Evolutionary conservation across 2,113 vertebrate species (phyloP).

Genomic region (Oncorhynchus keta): DNA sequence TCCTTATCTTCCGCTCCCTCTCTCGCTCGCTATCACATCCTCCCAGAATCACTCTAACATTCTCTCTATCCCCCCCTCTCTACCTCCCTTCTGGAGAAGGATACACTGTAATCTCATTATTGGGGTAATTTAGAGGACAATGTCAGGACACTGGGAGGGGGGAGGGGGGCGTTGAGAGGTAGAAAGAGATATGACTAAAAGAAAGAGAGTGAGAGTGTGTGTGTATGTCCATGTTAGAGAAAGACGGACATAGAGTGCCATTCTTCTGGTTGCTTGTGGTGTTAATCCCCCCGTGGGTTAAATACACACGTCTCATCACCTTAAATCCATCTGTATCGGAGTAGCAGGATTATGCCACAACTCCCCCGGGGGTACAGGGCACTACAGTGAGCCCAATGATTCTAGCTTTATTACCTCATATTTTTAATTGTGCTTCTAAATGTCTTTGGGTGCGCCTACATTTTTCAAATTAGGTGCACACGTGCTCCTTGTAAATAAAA

Average conservation of each 20-base stretch:
- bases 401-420: no score
- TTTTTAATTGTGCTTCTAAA: no score
- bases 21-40: constrained; percentile 70
- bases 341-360: no score
- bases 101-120: constrained; percentile 81
- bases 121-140: constrained; percentile 81
- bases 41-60: constrained; percentile 67
- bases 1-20: constrained; percentile 72
- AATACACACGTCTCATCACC: background rate
- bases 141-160: constrained; percentile 59
- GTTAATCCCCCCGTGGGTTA: background rate
- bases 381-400: no score
- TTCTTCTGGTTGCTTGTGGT: no score
- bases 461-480: no score
- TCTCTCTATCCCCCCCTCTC: constrained; percentile 30
- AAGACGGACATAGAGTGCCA: background rate
- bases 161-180: constrained; percentile 30
- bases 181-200: background rate
- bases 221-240: background rate
- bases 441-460: no score
- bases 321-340: background rate
- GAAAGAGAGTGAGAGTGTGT: background rate
- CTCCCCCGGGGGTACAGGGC: no score
- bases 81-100: constrained; percentile 50
- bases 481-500: no score